These are phyloP conservation scores for Macrophya alboannulata DNA, from an alignment of 2,888 invertebrate genomes.

Conservation along the genomic window DNA sequence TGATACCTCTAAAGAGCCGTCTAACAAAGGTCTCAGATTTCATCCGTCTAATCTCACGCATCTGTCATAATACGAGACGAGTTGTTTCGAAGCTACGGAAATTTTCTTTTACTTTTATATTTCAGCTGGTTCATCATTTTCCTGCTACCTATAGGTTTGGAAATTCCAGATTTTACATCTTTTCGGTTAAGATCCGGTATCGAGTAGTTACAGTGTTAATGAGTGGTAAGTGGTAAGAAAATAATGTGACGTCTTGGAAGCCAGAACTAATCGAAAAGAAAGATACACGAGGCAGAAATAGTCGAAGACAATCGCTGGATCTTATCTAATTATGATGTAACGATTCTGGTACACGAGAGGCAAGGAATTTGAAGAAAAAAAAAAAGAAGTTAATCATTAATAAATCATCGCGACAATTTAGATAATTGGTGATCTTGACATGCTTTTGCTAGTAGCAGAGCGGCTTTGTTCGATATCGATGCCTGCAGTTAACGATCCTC, in stretches of 20 bases:
- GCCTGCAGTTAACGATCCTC: not conserved
- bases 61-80: conserved; percentile 49
- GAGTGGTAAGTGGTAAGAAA: not conserved
- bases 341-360: not conserved
- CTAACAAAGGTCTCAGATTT: conserved; percentile 49
- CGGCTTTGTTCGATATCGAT: not conserved
- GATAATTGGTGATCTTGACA: not conserved
- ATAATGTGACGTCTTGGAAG: not conserved
- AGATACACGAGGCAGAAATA: not conserved
- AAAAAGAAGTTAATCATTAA: not conserved
- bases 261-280: not conserved
- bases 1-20: conserved; percentile 53
- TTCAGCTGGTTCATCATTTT: not conserved
- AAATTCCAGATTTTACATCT: not conserved
- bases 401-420: not conserved
- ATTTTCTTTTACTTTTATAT: not conserved
- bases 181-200: not conserved
- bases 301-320: not conserved
- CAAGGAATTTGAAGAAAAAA: not conserved
- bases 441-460: not conserved
- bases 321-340: not conserved
- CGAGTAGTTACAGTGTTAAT: not conserved
- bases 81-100: not conserved
- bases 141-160: not conserved
- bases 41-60: conserved; percentile 48